Evolutionary conservation across 2,113 vertebrate species (phyloP).

Genomic region (Ophthalmolycus amberensis): DNA sequence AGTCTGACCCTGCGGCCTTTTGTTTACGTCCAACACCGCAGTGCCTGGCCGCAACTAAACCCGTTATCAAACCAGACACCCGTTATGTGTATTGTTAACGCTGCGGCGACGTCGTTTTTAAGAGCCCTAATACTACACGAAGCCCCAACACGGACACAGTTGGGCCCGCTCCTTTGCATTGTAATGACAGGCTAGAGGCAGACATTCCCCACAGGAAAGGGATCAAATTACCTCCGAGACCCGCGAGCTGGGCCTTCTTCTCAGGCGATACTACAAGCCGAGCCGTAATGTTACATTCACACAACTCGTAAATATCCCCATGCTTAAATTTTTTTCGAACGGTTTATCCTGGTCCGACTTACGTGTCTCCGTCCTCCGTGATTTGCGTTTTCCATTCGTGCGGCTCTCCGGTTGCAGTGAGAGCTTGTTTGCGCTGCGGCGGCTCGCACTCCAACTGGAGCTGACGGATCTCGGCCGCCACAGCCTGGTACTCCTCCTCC

Average conservation of each 20-base stretch:
- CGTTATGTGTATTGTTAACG: slow-evolving; percentile 5
- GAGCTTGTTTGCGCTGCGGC: slow-evolving; percentile 35
- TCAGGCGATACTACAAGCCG: slow-evolving; percentile 4
- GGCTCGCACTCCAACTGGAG: slow-evolving; percentile 80
- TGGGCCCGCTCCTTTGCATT: slow-evolving; percentile 28
- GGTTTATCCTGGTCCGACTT: slow-evolving; percentile 74
- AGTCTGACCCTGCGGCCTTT: slow-evolving; percentile 70
- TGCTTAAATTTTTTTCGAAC: background rate
- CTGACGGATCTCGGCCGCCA: slow-evolving; percentile 85
- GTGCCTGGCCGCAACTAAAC: slow-evolving; percentile 9
- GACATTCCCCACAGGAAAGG: slow-evolving; percentile 58
- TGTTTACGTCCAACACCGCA: slow-evolving; percentile 75
- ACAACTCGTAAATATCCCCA: slow-evolving; percentile 22
- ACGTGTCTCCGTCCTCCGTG: slow-evolving; percentile 97
- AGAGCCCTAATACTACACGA: background rate
- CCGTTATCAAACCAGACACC: slow-evolving; percentile 6
- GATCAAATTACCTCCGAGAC: slow-evolving; percentile 66
- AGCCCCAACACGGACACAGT: background rate
- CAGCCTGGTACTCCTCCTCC: slow-evolving; percentile 91
- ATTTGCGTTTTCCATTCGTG: slow-evolving; percentile 87
- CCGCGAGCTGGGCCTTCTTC: slow-evolving; percentile 41
- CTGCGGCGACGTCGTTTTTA: background rate
- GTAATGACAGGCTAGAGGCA: slow-evolving; percentile 43
- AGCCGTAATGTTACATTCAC: background rate
- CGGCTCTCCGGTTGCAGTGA: slow-evolving; percentile 27